Evolutionary conservation across 2,888 invertebrate species (phyloP).

Genomic region (Itoplectis maculator): DNA sequence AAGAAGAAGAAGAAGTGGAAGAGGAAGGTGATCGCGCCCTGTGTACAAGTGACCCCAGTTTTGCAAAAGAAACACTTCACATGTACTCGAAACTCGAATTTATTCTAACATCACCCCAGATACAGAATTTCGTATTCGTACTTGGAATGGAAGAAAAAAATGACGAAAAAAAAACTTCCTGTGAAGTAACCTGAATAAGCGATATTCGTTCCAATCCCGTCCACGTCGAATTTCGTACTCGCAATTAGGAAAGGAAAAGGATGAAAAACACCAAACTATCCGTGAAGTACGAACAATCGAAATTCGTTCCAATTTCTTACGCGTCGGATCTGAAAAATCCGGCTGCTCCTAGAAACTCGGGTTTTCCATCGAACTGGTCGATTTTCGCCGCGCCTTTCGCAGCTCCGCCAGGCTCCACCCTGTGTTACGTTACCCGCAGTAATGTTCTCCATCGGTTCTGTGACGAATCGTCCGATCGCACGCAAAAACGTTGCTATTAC

Average conservation of each 20-base stretch:
- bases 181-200: no score
- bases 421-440: constrained; percentile 5
- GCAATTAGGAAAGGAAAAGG: background rate
- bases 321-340: background rate
- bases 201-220: no score
- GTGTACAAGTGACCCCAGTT: constrained; percentile 15
- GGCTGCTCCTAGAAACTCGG: background rate
- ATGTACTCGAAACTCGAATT: background rate
- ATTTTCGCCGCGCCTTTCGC: constrained; percentile 4
- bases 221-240: background rate
- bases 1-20: constrained; percentile 11
- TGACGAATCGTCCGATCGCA: constrained; percentile 29
- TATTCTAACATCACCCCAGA: background rate
- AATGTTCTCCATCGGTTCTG: constrained; percentile 13
- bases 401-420: background rate
- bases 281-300: background rate
- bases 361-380: constrained; percentile 4
- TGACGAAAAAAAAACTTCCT: background rate
- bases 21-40: constrained; percentile 16
- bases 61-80: constrained; percentile 1
- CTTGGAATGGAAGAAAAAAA: background rate
- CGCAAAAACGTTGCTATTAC: constrained; percentile 20
- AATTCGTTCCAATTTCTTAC: constrained; percentile 8
- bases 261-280: background rate
- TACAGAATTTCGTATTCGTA: background rate